A percentile compares a stretch with the other conserved stretches of the same genome.
Evolutionary conservation across 2,888 invertebrate species (phyloP).

Genomic region (Dicycla oo): DNA sequence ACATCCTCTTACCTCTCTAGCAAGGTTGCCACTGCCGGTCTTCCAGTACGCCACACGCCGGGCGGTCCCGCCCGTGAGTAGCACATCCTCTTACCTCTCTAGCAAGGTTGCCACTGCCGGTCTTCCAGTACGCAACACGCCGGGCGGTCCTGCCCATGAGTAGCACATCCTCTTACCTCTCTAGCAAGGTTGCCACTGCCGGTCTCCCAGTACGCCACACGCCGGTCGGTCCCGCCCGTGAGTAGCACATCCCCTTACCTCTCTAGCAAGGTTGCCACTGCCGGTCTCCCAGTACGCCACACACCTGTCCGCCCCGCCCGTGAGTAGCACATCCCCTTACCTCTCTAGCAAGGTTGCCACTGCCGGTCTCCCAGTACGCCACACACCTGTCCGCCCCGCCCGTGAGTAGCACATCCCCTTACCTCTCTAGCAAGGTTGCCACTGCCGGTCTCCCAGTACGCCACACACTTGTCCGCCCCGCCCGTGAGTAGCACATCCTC

Average conservation of each 20-base stretch:
- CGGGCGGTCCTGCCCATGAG: slow-evolving; percentile 96
- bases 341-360: slow-evolving; percentile 95
- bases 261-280: slow-evolving; percentile 95
- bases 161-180: slow-evolving; percentile 90
- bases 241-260: slow-evolving; percentile 90
- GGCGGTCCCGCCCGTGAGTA: slow-evolving; percentile 96
- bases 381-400: slow-evolving; percentile 96
- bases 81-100: slow-evolving; percentile 90
- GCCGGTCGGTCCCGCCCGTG: slow-evolving; percentile 96
- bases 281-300: slow-evolving; percentile 97
- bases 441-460: slow-evolving; percentile 97
- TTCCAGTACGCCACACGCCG: slow-evolving; percentile 97
- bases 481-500: slow-evolving; percentile 92
- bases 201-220: slow-evolving; percentile 97
- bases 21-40: slow-evolving; percentile 94
- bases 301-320: slow-evolving; percentile 96
- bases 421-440: slow-evolving; percentile 95
- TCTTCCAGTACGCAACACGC: slow-evolving; percentile 97
- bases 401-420: slow-evolving; percentile 90
- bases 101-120: slow-evolving; percentile 95
- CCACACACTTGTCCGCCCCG: slow-evolving; percentile 96
- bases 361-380: slow-evolving; percentile 97
- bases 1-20: slow-evolving; percentile 91
- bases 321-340: slow-evolving; percentile 89
- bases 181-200: slow-evolving; percentile 95